These are phyloP conservation scores for Apostichopus californicus DNA, from an alignment of 35 echinoderm and acorn worm species.

Conservation along the genomic window DNA sequence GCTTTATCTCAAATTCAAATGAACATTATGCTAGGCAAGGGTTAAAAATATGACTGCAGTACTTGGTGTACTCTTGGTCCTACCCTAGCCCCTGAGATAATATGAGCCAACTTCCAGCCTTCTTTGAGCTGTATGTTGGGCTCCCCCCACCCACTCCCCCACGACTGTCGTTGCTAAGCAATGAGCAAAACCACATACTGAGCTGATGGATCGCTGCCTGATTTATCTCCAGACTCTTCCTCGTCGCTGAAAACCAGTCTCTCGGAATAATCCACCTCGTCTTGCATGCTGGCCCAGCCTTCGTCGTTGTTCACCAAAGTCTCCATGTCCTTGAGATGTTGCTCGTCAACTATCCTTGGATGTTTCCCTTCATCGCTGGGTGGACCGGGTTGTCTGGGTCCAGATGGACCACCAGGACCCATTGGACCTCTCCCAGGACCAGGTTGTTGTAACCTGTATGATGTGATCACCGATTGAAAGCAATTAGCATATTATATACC, in stretches of 20 bases:
- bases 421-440: slow-evolving; percentile 77
- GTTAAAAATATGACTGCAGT: too few species aligned
- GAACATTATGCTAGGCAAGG: too few species aligned
- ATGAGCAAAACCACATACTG: neutral
- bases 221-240: slow-evolving; percentile 53
- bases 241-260: slow-evolving; percentile 98
- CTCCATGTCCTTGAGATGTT: slow-evolving; percentile 81
- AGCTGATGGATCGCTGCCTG: neutral
- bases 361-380: slow-evolving; percentile 19
- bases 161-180: too few species aligned
- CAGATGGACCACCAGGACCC: slow-evolving; percentile 30
- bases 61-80: too few species aligned
- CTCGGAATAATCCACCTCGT: slow-evolving; percentile 94
- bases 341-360: slow-evolving; percentile 70
- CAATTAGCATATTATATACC: too few species aligned
- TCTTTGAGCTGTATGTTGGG: too few species aligned
- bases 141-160: too few species aligned
- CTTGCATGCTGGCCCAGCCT: slow-evolving; percentile 86
- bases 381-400: slow-evolving; percentile 13
- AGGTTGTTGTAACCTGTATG: slow-evolving; percentile 59
- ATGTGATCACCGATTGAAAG: too few species aligned
- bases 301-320: slow-evolving; percentile 60
- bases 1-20: too few species aligned
- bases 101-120: too few species aligned
- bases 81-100: too few species aligned